phyloP scores from a whole-genome alignment of 2,888 invertebrate genomes.

The Conops quadrifasciatus region DNA sequence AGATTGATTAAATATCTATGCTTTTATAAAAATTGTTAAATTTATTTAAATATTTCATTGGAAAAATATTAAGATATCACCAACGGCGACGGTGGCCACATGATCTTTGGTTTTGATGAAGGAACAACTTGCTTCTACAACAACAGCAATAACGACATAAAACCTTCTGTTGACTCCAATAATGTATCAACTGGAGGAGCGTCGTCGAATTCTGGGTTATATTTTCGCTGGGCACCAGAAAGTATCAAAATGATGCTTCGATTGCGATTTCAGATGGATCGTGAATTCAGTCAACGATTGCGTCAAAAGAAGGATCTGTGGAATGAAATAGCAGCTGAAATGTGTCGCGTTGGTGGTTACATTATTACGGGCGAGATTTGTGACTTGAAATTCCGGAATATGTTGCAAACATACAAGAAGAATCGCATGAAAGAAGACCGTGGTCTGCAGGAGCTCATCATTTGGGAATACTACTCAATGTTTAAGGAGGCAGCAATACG shows the following conservation, averaged over 20 bases:
- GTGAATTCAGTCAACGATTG: slow-evolving; percentile 36
- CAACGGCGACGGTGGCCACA: slow-evolving; percentile 4
- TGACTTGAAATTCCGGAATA: slow-evolving; percentile 40
- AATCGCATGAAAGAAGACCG: slow-evolving; percentile 40
- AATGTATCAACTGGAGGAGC: slow-evolving; percentile 7
- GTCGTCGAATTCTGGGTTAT: slow-evolving; percentile 2
- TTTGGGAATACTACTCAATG: slow-evolving; percentile 40
- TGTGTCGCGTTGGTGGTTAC: slow-evolving; percentile 36
- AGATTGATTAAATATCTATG: neutral
- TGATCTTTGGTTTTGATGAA: slow-evolving; percentile 27
- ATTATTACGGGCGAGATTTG: slow-evolving; percentile 38
- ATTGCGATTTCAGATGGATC: slow-evolving; percentile 37
- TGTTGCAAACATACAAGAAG: slow-evolving; percentile 42
- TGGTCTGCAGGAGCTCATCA: slow-evolving; percentile 37
- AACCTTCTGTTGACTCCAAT: neutral
- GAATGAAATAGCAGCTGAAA: slow-evolving; percentile 41
- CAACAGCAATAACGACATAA: slow-evolving; percentile 23
- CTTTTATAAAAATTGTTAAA: slow-evolving; percentile 4
- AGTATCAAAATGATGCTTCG: slow-evolving; percentile 38
- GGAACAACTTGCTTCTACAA: slow-evolving; percentile 14
- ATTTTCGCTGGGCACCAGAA: slow-evolving; percentile 39
- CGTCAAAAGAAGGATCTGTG: slow-evolving; percentile 41
- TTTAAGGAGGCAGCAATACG: slow-evolving; percentile 32
- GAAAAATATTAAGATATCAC: neutral
- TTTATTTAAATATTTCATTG: slow-evolving; percentile 1